Evolutionary conservation across 2,113 vertebrate genomes (phyloP).

Genomic region (Cettia cetti): DNA sequence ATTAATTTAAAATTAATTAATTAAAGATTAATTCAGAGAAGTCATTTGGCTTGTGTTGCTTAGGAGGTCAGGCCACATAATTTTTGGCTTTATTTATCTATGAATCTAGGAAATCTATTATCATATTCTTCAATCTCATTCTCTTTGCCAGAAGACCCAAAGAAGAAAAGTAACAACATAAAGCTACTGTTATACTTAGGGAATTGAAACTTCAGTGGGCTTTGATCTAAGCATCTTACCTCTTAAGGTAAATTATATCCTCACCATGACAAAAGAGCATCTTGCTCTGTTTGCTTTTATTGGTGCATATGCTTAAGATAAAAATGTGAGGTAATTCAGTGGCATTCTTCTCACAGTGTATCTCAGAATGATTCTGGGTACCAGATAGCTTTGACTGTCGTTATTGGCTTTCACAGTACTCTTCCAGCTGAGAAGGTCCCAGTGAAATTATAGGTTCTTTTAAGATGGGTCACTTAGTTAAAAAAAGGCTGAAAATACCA

Average conservation of each 20-base stretch:
- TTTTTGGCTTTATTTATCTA: background rate
- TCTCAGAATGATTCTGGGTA: background rate
- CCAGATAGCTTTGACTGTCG: background rate
- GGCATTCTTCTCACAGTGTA: background rate
- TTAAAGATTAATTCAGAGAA: background rate
- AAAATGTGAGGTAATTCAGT: background rate
- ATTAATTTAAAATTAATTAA: too few species aligned
- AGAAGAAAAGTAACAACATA: background rate
- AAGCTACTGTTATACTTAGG: background rate
- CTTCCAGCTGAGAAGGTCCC: background rate
- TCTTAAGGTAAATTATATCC: background rate
- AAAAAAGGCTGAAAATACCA: background rate
- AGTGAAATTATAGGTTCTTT: conserved; percentile 14
- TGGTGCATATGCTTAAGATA: background rate
- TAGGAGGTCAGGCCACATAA: background rate
- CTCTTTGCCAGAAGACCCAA: background rate
- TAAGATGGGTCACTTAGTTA: background rate
- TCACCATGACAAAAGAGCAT: background rate
- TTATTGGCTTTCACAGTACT: background rate
- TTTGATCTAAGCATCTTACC: background rate
- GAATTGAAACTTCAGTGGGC: background rate
- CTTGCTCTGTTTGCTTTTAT: background rate
- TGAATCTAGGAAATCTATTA: background rate
- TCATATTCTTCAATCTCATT: background rate
- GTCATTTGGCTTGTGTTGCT: background rate